Evolutionary conservation across 2,797 vertebrate species (phyloP), one percentile per base, ranked within the genome.

Genomic region (Falco columbarius): DNA sequence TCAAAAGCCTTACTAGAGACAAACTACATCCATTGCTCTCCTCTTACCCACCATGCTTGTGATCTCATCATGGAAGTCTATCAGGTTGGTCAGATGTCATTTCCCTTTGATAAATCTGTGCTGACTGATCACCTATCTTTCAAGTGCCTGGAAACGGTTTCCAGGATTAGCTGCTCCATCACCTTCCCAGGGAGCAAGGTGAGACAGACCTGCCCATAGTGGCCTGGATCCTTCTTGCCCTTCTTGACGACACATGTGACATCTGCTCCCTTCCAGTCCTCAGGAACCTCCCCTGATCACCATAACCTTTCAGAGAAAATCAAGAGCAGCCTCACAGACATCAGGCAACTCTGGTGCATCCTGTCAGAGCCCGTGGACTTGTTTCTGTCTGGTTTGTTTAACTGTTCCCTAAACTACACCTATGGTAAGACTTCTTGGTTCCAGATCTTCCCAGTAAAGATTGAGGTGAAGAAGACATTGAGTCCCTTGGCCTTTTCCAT

Each of bases 221-320:
- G 72, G 10, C 46, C 26, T 68, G 46, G 24, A 44, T 62, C 66
- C 19, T 68, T 71, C 75, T 51, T 94, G 22, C 9, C 36, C 12
- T 85, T 82, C 47, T 47, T 90, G 83, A 90, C 71, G 54, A 63
- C 1, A 40, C 14, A 30, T 75, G 24, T 29, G 70, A 70, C 20
- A 51, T 62, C 74, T 93, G 12, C 7, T 29, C 14, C 84, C 49
- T 58, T 77, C 14, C 26, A 38, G 14, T 40, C 36, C 47, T 74
- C 52, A 59, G 40, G 34, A 92, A 30, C 7, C 1, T 7, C 3
- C 11, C 19, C 23, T 0, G 0, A 3, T 20, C 58, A 67, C 40
- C 29, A 12, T 10, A 40, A 80, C 44, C 13, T 85, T 82, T 65
- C 38, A 0, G 1, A 66, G 21, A 44, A 17, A 42, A 91, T 47